Evolutionary conservation across 2,888 invertebrate species (phyloP).

Genomic region (Cantharis flavilabris): DNA sequence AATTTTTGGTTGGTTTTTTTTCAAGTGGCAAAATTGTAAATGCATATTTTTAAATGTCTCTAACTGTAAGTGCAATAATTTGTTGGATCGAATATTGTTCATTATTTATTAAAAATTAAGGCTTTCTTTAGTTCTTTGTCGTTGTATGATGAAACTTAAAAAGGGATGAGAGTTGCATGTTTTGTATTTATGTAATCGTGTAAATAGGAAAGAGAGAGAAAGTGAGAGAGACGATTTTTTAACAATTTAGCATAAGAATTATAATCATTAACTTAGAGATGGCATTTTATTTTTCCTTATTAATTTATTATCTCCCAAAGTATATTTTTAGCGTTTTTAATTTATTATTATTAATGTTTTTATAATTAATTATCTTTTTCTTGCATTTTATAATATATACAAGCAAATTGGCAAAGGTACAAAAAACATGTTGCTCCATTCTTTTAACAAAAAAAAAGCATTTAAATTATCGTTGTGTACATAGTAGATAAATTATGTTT

Average conservation of each 20-base stretch:
- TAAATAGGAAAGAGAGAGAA: slow-evolving; percentile 14
- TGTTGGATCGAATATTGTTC: slow-evolving; percentile 46
- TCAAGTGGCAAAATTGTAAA: slow-evolving; percentile 35
- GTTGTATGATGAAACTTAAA: slow-evolving; percentile 2
- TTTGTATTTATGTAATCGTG: slow-evolving; percentile 6
- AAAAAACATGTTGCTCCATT: slow-evolving; percentile 21
- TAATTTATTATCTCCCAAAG: slow-evolving; percentile 27
- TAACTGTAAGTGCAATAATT: slow-evolving; percentile 49
- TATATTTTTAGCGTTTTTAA: slow-evolving; percentile 27
- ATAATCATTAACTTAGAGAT: slow-evolving; percentile 15
- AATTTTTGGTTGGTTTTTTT: neutral
- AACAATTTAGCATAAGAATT: slow-evolving; percentile 21
- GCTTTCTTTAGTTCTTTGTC: slow-evolving; percentile 9
- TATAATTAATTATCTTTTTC: slow-evolving; percentile 10
- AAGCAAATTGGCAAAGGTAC: neutral
- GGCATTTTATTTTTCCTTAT: slow-evolving; percentile 11
- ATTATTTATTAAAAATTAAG: slow-evolving; percentile 45
- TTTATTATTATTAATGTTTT: slow-evolving; percentile 23
- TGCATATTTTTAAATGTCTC: slow-evolving; percentile 32
- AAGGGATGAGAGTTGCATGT: slow-evolving; percentile 23
- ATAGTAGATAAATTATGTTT: slow-evolving; percentile 4
- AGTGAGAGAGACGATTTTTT: slow-evolving; percentile 11
- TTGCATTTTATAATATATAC: slow-evolving; percentile 24
- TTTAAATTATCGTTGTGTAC: neutral
- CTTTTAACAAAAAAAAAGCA: slow-evolving; percentile 8